Conservation (phyloP, 2,888 invertebrate genomes). For the Meteorus cinctellus region DNA sequence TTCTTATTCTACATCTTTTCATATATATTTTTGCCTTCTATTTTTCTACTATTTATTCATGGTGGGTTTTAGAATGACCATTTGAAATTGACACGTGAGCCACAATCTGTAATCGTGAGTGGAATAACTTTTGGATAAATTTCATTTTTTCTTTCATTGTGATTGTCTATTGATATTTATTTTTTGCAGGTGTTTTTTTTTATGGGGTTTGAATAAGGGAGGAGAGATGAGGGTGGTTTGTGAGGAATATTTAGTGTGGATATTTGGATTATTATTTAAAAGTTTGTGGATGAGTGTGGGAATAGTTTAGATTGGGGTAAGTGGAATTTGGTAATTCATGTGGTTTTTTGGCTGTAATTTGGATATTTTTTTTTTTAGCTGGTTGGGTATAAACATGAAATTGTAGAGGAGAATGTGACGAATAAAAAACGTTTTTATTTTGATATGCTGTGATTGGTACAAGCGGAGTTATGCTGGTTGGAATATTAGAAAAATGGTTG, state of each 20-base stretch:
- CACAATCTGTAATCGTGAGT: not conserved
- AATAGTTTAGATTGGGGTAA: not conserved
- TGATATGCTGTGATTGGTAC: not conserved
- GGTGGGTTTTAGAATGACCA: not conserved
- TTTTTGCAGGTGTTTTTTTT: no score
- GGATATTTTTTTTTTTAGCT: not conserved
- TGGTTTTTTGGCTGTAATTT: not conserved
- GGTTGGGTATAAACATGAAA: not conserved
- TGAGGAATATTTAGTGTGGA: no score
- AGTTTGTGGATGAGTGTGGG: not conserved
- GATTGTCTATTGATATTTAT: not conserved
- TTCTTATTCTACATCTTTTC: slow-evolving; percentile 1
- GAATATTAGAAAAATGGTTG: no score
- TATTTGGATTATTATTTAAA: no score
- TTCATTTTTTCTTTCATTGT: not conserved
- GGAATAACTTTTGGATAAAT: not conserved
- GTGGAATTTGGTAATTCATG: not conserved
- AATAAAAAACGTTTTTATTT: not conserved
- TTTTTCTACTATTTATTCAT: slow-evolving; percentile 19
- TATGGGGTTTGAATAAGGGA: no score
- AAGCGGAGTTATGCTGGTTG: no score
- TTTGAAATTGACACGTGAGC: not conserved
- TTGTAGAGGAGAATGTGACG: not conserved
- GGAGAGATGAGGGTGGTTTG: no score
- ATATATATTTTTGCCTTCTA: not conserved